phyloP scores from a whole-genome alignment of 2,113 vertebrate genomes.

The Atractosteus spatula region DNA sequence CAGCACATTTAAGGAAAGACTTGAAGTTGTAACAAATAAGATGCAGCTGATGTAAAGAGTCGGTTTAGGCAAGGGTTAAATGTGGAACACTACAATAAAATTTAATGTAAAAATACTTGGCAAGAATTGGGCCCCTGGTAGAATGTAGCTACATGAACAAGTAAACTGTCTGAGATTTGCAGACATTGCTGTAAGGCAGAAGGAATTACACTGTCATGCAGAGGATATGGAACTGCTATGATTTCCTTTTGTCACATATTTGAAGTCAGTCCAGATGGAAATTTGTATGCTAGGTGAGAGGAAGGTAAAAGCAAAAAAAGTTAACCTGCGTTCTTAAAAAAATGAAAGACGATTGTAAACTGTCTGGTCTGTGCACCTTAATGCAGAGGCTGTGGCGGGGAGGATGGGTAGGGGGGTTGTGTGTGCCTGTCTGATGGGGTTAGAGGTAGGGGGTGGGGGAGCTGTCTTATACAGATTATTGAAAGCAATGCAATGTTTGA shows the following conservation, averaged over 20 bases:
- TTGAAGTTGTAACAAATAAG: neutral
- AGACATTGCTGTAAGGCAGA: slow-evolving; percentile 89
- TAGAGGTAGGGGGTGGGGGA: too few species aligned
- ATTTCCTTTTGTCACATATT: slow-evolving; percentile 88
- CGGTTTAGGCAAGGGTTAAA: slow-evolving; percentile 26
- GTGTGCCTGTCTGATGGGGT: slow-evolving; percentile 21
- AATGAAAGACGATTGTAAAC: slow-evolving; percentile 18
- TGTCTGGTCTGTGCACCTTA: slow-evolving; percentile 11
- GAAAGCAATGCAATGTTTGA: neutral
- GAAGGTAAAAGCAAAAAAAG: slow-evolving; percentile 43
- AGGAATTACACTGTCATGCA: slow-evolving; percentile 91
- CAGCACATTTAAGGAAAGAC: too few species aligned
- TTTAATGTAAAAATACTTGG: slow-evolving; percentile 37
- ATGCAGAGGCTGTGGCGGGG: neutral
- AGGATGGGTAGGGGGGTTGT: slow-evolving; percentile 28
- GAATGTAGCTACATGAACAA: slow-evolving; percentile 75
- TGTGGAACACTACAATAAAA: slow-evolving; percentile 21
- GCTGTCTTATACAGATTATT: neutral
- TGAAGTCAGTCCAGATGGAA: slow-evolving; percentile 85
- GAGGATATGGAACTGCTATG: slow-evolving; percentile 85
- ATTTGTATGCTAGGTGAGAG: slow-evolving; percentile 57
- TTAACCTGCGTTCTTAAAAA: slow-evolving; percentile 39
- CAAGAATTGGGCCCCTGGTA: slow-evolving; percentile 58
- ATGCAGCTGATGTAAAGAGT: neutral
- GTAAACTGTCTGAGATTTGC: slow-evolving; percentile 91